These are phyloP conservation scores for Eueremaeus valkanovi DNA, from an alignment of 2,888 invertebrate genomes.

Conservation along the genomic window DNA sequence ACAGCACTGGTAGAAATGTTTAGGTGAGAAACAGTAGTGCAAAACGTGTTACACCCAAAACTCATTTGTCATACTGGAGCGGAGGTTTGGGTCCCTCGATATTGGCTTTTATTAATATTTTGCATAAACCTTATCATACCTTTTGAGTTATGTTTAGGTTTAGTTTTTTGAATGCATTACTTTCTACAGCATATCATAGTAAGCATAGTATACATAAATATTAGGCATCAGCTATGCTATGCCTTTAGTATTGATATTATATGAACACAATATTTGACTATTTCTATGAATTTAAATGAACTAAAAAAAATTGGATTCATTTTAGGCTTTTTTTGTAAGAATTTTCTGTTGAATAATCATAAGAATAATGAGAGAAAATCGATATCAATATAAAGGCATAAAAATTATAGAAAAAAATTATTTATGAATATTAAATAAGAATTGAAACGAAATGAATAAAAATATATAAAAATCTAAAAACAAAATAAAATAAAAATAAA, in stretches of 20 bases:
- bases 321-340: not conserved
- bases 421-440: not conserved
- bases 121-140: constrained; percentile 20
- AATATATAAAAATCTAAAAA: too few relatives aligned
- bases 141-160: not conserved
- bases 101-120: constrained; percentile 25
- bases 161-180: not conserved
- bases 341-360: not conserved
- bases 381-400: not conserved
- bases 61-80: constrained; percentile 22
- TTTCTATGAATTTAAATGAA: constrained; percentile 16
- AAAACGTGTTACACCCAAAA: constrained; percentile 35
- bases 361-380: not conserved
- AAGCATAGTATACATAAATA: not conserved
- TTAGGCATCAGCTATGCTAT: not conserved
- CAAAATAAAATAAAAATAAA: too few relatives aligned
- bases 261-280: not conserved
- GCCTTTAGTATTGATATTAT: not conserved
- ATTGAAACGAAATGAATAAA: not conserved
- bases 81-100: not conserved
- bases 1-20: not conserved
- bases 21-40: constrained; percentile 34
- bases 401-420: not conserved
- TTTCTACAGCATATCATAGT: too few relatives aligned
- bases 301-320: not conserved